These are phyloP conservation scores for Telmatochromis sp. DNA, from an alignment of 2,113 vertebrate genomes.

Conservation along the genomic window DNA sequence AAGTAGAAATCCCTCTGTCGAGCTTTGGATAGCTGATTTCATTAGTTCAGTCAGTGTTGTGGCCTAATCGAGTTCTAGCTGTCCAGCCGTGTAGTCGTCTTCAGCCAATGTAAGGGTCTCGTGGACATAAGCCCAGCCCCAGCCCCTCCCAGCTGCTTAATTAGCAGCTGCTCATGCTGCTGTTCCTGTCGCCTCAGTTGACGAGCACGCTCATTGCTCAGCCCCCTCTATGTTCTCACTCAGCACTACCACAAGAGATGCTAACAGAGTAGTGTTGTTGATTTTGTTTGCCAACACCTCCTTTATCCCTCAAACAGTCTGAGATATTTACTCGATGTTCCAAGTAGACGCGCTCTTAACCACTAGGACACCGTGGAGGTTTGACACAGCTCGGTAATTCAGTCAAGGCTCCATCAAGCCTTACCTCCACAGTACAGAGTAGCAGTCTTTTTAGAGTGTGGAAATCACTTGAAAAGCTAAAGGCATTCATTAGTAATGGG, in stretches of 20 bases:
- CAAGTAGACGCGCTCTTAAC: conserved; percentile 11
- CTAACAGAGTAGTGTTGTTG: conserved; percentile 32
- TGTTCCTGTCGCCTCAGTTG: not conserved
- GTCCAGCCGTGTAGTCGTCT: not conserved
- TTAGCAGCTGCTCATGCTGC: not conserved
- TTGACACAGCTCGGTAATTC: not conserved
- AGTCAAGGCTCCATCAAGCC: not conserved
- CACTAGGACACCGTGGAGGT: conserved; percentile 2
- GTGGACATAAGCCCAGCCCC: not conserved
- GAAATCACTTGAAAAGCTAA: conserved; percentile 34
- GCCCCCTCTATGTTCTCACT: not conserved
- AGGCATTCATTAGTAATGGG: conserved; percentile 29
- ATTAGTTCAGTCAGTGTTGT: conserved; percentile 3
- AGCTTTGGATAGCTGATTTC: not conserved
- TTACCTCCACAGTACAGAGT: not conserved
- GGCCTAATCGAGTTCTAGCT: not conserved
- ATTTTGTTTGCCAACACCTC: conserved; percentile 57
- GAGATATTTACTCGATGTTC: conserved; percentile 41
- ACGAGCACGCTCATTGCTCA: not conserved
- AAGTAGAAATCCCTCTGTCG: conserved; percentile 10
- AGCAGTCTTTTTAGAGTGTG: not conserved
- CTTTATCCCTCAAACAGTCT: not conserved
- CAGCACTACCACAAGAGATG: conserved; percentile 38
- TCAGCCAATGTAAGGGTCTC: not conserved
- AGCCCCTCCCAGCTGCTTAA: not conserved